Conservation (phyloP, 2,113 vertebrate genomes). For the Eonycteris spelaea region DNA sequence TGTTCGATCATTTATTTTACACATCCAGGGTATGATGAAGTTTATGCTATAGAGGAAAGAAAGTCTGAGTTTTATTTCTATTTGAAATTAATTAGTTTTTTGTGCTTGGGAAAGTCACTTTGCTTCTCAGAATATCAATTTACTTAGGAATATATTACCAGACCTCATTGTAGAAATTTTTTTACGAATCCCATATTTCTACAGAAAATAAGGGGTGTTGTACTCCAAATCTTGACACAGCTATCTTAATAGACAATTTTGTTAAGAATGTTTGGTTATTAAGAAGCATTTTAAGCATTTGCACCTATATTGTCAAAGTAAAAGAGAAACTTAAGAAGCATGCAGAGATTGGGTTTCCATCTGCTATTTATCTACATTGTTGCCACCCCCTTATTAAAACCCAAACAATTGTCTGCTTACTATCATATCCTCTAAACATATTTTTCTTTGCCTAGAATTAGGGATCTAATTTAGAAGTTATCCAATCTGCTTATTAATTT, state of each 20-base stretch:
- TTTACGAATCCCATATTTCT: neutral
- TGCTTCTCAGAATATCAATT: neutral
- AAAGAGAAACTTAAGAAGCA: neutral
- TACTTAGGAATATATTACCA: neutral
- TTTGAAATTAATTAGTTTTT: neutral
- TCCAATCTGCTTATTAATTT: slow-evolving; percentile 39
- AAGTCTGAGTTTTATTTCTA: neutral
- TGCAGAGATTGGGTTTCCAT: neutral
- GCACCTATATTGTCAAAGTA: neutral
- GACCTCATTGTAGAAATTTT: neutral
- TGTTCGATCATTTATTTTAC: neutral
- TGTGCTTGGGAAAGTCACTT: slow-evolving; percentile 16
- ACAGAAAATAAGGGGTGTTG: neutral
- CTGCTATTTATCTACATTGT: neutral
- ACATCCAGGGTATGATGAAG: neutral
- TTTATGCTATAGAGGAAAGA: neutral
- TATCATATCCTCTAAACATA: neutral
- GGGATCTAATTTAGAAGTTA: slow-evolving; percentile 35
- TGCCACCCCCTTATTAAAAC: neutral
- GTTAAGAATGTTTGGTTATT: neutral
- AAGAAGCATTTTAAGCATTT: neutral
- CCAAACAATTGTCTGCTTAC: neutral
- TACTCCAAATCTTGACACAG: neutral
- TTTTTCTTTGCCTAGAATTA: slow-evolving; percentile 26
- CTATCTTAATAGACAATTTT: neutral